Base-by-base conservation (phyloP, 92 coral and sea anemone genomes). In the Actinernus sp. region DNA sequence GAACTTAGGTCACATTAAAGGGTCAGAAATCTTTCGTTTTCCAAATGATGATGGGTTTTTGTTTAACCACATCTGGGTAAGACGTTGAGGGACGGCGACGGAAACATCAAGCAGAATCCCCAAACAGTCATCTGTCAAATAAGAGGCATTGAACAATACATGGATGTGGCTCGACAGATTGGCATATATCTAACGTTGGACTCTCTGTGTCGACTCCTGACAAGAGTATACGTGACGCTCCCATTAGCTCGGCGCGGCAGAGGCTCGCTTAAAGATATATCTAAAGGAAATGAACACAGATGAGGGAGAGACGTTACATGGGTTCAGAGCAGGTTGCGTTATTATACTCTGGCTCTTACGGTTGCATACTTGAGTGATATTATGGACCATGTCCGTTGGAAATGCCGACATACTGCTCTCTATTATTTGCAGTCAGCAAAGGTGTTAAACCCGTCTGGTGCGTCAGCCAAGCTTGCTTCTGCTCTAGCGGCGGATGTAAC, bases 31-130 rank as follows among this genome's bases (percentile, higher is more conserved):
- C 16, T 59, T 65, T 3, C 78, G 74, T 6, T 85, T 79, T 19
- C 87, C 83, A 8, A 37, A 58, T 9, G 77, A 79, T 26, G 25
- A 40, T 20, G 87, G 87, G 4, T 41, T 85, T 4, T 54, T 78
- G 0, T 66, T 85, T 46, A 72, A 85, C 38, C 73, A 78, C n/a
- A 37, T 65, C 9, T 78, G 81, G 77, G 91, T 0, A 78, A 85
- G 39, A 68, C 86, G 2, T 36, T 85, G 10, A 48, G 78, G 4
- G 91, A 79, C 37, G 52, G 52, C 41, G 14, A 36, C 14, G 41
- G 41, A 36, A 36, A 36, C 14, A 14, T 36, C 41, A 36, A 14
- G 14, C 7, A 14, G 14, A 36, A 36, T 36, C 41, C 41, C 41
- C 41, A 36, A 14, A 7, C 14, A 14, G 41, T 7, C 8, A 36